A percentile compares a stretch with the other conserved stretches of the same genome.
Evolutionary conservation across 1,140 invertebrate species (phyloP).

Genomic region (Paraescarpia echinospica): DNA sequence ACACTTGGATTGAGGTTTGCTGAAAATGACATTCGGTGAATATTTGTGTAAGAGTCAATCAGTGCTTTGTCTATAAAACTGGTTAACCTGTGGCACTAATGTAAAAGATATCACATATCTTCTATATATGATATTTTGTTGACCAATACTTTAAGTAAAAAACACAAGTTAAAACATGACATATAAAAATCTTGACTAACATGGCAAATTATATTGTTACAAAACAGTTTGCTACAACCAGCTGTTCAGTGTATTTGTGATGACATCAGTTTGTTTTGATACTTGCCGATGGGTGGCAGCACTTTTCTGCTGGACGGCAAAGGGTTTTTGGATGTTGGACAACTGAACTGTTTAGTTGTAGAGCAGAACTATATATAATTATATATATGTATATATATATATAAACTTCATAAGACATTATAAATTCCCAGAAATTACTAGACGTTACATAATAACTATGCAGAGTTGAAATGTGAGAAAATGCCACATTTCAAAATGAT

Average conservation of each 20-base stretch:
- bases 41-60: neutral
- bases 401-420: too few species aligned
- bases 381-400: too few species aligned
- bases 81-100: neutral
- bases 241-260: neutral
- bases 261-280: neutral
- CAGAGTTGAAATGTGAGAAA: neutral
- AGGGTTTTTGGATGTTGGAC: too few species aligned
- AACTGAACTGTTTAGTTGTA: too few species aligned
- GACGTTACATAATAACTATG: too few species aligned
- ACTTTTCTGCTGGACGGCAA: neutral
- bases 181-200: neutral
- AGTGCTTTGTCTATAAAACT: neutral
- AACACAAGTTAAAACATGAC: neutral
- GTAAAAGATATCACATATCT: neutral
- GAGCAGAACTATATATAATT: neutral
- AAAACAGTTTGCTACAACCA: neutral
- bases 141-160: neutral
- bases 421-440: too few species aligned
- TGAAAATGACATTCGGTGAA: neutral
- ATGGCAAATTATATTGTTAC: neutral
- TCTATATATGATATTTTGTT: neutral
- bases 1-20: neutral
- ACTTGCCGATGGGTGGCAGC: neutral
- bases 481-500: neutral